Evolutionary conservation across 2,797 vertebrate species (phyloP), one percentile per base, ranked within the genome.

Genomic region (Heliangelus exortis): DNA sequence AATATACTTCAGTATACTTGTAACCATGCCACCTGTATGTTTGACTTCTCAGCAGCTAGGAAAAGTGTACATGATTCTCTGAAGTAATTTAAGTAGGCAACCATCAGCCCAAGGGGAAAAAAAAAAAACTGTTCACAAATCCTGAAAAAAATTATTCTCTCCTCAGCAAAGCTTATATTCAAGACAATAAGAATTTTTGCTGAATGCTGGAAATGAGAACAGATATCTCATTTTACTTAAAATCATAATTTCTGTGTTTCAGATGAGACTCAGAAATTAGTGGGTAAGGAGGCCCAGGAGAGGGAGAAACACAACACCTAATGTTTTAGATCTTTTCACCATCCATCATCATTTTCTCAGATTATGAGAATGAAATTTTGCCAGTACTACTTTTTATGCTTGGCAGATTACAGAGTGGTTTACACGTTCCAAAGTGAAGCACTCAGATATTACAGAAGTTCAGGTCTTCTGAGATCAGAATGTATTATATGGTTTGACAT

Each of bases 321-420:
- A 58, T 5, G 20, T 75, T 93, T 94, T 84, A 93, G 89, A 95
- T 81, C 63, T 62, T 97, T 85, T 95, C 96, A 95, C 1, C 4
- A 92, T 79, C 75, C 67, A 94, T 88, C 95, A 72, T 47, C 87
- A 87, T 68, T 69, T 84, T 67, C 93, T 95, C 81, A 76, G 84
- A 97, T 96, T 96, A 97, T 92, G 88, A 96, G 96, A 96, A 97
- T 82, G 57, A 86, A 80, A 69, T 90, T 95, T 89, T 93, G 80
- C 87, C 81, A 96, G 78, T 48, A 90, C 73, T 55, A 95, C 95
- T 88, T 96, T 96, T 97, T 88, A 93, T 78, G 87, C 92, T 68
- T 97, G 95, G 97, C 71, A 87, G 94, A 94, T 68, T 91, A 93
- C 75, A 94, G 78, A 96, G 89, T 39, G 6, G 67, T 95, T 97